These are phyloP conservation scores for Microtus pennsylvanicus DNA, from an alignment of 2,113 vertebrate genomes.

Conservation along the genomic window DNA sequence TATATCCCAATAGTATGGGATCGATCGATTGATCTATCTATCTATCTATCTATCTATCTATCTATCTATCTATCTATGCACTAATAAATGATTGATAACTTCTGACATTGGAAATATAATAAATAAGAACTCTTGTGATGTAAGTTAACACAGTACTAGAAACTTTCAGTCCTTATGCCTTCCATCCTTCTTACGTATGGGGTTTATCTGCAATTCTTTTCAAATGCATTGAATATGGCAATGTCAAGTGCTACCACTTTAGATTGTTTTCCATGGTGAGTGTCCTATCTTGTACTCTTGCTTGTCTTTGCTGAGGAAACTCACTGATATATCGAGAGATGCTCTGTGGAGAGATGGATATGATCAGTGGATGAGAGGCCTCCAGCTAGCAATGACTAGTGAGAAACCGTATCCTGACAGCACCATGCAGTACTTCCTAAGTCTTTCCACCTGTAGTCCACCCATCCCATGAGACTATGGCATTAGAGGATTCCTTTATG, in stretches of 20 bases:
- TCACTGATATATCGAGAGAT: not conserved
- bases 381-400: not conserved
- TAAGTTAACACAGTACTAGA: not conserved
- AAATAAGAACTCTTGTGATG: not conserved
- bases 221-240: not conserved
- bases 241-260: not conserved
- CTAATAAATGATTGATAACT: not conserved
- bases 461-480: not conserved
- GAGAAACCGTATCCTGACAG: not conserved
- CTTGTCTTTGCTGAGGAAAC: not conserved
- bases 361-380: not conserved
- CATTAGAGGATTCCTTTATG: not conserved
- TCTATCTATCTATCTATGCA: too few relatives aligned
- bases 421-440: not conserved
- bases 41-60: too few relatives aligned
- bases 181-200: not conserved
- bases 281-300: not conserved
- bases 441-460: accelerated
- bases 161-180: not conserved
- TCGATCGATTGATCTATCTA: too few relatives aligned
- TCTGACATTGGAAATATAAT: not conserved
- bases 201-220: not conserved
- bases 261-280: not conserved
- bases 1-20: not conserved
- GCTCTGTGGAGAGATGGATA: not conserved